Percentiles rank a stretch among this genome's conserved stretches.
Conservation (phyloP, 2,888 invertebrate species). For the Platycheirus rosarum region DNA sequence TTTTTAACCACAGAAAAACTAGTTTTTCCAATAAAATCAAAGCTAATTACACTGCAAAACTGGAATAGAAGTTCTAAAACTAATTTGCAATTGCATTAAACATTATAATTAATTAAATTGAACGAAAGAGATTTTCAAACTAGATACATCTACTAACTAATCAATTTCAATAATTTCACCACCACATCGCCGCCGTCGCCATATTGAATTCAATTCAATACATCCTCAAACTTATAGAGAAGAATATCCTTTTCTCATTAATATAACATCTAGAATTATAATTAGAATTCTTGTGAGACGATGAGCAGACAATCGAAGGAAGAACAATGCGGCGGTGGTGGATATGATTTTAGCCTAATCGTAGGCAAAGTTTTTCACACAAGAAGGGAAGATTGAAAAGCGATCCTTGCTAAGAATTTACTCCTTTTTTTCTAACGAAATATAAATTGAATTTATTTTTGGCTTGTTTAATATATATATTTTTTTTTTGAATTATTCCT, state of each 20-base stretch:
- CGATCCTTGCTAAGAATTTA: background rate
- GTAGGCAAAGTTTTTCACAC: background rate
- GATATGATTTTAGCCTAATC: background rate
- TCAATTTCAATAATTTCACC: background rate
- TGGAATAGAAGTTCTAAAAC: too few species aligned
- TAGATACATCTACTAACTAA: too few species aligned
- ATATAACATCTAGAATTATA: constrained; percentile 33
- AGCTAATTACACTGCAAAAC: too few species aligned
- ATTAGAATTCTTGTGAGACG: constrained; percentile 59
- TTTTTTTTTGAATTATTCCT: background rate
- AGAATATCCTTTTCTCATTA: background rate
- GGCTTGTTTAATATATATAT: background rate
- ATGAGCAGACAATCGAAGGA: constrained; percentile 40
- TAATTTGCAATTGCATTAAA: too few species aligned
- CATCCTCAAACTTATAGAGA: background rate
- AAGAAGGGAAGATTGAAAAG: background rate
- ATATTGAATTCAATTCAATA: constrained; percentile 1
- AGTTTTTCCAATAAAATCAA: too few species aligned
- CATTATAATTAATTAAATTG: too few species aligned
- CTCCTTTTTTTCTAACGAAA: constrained; percentile 43
- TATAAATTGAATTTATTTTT: constrained; percentile 59
- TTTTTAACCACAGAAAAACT: too few species aligned
- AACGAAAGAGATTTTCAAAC: too few species aligned
- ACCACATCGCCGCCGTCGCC: background rate
- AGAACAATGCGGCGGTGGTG: background rate